phyloP scores from a whole-genome alignment of 2,113 vertebrate species.

The Myrmophylax atrothorax region DNA sequence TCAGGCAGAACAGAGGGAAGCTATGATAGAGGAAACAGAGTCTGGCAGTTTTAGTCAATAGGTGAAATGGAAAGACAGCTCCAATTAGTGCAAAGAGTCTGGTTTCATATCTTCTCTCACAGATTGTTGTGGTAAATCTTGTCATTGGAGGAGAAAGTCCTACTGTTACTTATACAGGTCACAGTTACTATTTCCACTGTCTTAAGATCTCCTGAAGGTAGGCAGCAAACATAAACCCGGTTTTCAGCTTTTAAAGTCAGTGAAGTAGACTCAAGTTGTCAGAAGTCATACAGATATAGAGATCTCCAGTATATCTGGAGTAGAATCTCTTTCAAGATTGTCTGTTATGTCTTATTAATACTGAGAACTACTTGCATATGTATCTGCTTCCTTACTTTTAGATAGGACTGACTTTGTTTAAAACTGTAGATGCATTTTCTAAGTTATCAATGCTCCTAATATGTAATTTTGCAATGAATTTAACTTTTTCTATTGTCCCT shows the following conservation, averaged over 20 bases:
- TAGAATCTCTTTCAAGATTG: not conserved
- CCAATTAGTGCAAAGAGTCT: not conserved
- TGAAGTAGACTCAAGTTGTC: not conserved
- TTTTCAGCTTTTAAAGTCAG: not conserved
- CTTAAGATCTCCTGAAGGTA: not conserved
- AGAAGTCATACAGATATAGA: not conserved
- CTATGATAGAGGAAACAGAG: not conserved
- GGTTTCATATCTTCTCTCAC: not conserved
- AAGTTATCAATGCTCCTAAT: not conserved
- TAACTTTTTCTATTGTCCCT: not conserved
- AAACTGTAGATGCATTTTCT: not conserved
- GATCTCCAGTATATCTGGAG: not conserved
- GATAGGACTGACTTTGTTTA: not conserved
- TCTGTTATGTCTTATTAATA: not conserved
- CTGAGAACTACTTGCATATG: not conserved
- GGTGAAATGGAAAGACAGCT: not conserved
- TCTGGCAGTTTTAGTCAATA: not conserved
- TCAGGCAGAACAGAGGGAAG: not conserved
- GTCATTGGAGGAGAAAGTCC: not conserved
- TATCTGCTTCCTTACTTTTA: not conserved
- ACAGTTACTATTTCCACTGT: not conserved
- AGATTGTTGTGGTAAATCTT: not conserved
- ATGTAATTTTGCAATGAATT: not conserved
- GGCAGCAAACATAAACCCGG: not conserved
- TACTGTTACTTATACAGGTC: not conserved